Percentiles rank a stretch among this genome's conserved stretches.
Evolutionary conservation across 1,140 invertebrate species (phyloP).

Genomic region (Lucilia sericata): DNA sequence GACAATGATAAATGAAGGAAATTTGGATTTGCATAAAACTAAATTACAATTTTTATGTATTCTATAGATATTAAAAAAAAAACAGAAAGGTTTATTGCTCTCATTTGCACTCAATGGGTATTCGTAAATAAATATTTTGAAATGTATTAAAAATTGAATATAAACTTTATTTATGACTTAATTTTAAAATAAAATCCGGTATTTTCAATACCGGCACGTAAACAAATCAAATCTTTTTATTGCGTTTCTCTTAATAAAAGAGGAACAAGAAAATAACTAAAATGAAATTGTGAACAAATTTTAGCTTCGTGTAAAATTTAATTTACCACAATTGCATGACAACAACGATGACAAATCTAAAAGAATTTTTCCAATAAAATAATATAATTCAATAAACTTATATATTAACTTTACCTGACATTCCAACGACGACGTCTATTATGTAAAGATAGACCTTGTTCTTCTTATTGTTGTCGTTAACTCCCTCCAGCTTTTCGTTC

Average conservation of each 20-base stretch:
- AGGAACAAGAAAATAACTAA: no score
- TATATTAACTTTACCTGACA: constrained; percentile 33
- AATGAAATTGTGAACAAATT: constrained; percentile 14
- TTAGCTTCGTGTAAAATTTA: constrained; percentile 32
- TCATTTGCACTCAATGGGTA: not conserved
- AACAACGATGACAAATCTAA: constrained; percentile 28
- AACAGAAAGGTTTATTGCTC: constrained; percentile 4
- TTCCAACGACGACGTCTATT: not conserved
- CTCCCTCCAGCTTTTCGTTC: no score
- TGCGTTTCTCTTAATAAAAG: not conserved
- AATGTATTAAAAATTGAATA: not conserved
- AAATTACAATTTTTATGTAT: not conserved
- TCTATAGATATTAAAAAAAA: not conserved
- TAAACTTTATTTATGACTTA: constrained; percentile 15
- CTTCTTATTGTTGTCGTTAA: not conserved
- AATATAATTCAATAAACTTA: constrained; percentile 42
- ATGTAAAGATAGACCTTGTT: not conserved
- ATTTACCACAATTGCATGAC: constrained; percentile 42
- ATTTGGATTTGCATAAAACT: constrained; percentile 18
- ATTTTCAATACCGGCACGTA: constrained; percentile 32
- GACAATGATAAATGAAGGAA: constrained; percentile 20
- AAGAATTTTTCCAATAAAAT: constrained; percentile 39
- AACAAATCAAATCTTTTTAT: constrained; percentile 41
- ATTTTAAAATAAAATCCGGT: constrained; percentile 18
- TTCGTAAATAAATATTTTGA: not conserved